These are phyloP conservation scores for Deilephila elpenor DNA, from an alignment of 2,888 invertebrate genomes.

Conservation along the genomic window DNA sequence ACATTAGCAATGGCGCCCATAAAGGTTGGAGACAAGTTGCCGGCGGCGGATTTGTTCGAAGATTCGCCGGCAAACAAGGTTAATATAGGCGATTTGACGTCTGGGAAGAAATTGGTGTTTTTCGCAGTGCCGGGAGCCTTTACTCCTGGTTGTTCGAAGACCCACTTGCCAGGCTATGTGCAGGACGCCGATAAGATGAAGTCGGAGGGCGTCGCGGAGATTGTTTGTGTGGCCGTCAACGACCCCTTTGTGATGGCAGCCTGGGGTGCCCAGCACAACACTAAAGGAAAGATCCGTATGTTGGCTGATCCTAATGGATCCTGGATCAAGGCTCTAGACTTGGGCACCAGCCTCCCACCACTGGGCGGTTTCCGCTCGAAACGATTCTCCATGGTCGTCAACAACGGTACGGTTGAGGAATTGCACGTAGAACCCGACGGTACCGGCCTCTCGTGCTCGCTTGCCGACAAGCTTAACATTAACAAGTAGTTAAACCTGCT, in stretches of 20 bases:
- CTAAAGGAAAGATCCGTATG: constrained; percentile 94
- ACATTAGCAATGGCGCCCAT: constrained; percentile 74
- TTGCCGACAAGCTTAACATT: constrained; percentile 88
- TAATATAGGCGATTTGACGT: constrained; percentile 88
- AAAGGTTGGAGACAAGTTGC: constrained; percentile 94
- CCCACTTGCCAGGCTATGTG: constrained; percentile 95
- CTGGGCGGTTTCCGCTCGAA: constrained; percentile 94
- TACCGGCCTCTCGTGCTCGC: constrained; percentile 95
- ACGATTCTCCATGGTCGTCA: constrained; percentile 96
- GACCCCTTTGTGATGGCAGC: constrained; percentile 98
- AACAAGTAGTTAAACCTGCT: constrained; percentile 63
- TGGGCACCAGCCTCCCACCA: constrained; percentile 91
- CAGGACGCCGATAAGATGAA: constrained; percentile 90
- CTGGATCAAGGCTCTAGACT: constrained; percentile 92
- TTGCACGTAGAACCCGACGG: constrained; percentile 97
- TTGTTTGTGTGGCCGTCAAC: constrained; percentile 95
- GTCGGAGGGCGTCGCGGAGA: constrained; percentile 90
- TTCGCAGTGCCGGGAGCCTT: constrained; percentile 98
- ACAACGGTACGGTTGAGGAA: constrained; percentile 91
- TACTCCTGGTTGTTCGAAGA: constrained; percentile 96
- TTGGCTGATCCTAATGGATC: constrained; percentile 92
- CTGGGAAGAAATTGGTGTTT: constrained; percentile 92
- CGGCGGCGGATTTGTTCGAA: constrained; percentile 92
- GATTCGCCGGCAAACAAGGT: constrained; percentile 94
- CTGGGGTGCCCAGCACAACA: constrained; percentile 94